Evolutionary conservation across 2,797 vertebrate genomes (phyloP), one percentile per base, ranked within the genome.

Genomic region (Euphonia xanthogaster): DNA sequence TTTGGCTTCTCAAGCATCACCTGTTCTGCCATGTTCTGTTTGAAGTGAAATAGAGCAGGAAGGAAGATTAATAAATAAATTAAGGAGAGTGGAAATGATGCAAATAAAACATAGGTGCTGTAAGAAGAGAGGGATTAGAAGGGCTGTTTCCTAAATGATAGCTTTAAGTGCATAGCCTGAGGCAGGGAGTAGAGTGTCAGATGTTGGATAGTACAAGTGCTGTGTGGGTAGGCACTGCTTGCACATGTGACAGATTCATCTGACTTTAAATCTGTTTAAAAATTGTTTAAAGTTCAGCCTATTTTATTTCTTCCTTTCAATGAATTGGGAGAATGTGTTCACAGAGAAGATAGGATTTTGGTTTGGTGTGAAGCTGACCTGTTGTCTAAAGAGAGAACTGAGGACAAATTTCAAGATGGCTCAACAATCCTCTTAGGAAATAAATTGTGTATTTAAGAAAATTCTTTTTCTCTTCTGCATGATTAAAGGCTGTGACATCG

Each of bases 291-390:
- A 88, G 54, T 67, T 86, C 15, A 57, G 54, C 40, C 22, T 12
- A 6, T 51, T 80, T 77, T n/a, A n/a, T 53, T 53, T 79, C 57
- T 72, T 31, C 13, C 31, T 53, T 50, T 78, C 12, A 48, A 37
- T 3, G 1, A 71, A 47, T 0, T 2, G 0, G 31, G 44, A 72
- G 57, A 57, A 73, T 1, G 10, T 60, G 5, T 51, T 58, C 17
- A 16, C 65, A 55, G 47, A 31, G 50, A 48, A 51, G 21, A 47
- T 23, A 33, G n/a, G 54, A 47, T 88, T 65, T 18, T 55, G 42
- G 16, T 13, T 40, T 50, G 54, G 7, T 68, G 14, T 37, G 54
- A 42, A 58, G 35, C 48, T 58, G 47, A 63, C 16, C 3, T 15
- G 23, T 30, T 86, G 31, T 19, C 35, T 77, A 6, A 48, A 55